Evolutionary conservation across 1,140 invertebrate species (phyloP), one percentile per base, ranked within the genome.

Genomic region (Drosophila ercepeae): DNA sequence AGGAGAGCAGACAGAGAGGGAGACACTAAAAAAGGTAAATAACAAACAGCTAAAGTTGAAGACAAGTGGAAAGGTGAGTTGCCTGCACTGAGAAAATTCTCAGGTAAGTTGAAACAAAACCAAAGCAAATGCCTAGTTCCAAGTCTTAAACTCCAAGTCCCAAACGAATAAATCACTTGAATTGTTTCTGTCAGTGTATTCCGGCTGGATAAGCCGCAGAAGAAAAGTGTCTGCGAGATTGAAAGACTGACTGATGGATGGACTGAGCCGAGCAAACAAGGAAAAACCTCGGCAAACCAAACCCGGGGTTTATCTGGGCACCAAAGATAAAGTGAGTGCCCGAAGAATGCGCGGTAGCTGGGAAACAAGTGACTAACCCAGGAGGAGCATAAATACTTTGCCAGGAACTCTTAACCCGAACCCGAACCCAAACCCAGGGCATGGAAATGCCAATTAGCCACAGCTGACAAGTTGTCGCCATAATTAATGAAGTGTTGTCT

Each of bases 1-100:
- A 48, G 27, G 18, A 41, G 4, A 32, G 9, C 4, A 11, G 29
- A 32, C 11, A 32, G 29, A 32, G 29, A 32, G 29, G 29, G 27
- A 4, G 29, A 32, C 29, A 32, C 11, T 11, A 32, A 32, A 78
- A 51, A 86, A 75, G 72, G 81, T 65, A 84, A 86, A 84, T 58
- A 84, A 57, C 61, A 79, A 75, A 79, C 61, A 79, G 49, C 75
- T 57, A 61, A 60, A 79, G 75, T 82, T 75, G 75, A 75, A 78
- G 61, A 88, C 81, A 84, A 86, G 81, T 86, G 76, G 81, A 72
- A 81, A 86, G 59, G 76, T 73, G 78, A 77, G 65, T 48, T 48
- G 16, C n/a, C 13, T 41, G 16, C 60, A 64, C 57, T 14, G 29
- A 16, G 13, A n/a, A 42, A 8, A 19, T 7, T 11, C 29, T 1